Conservation (phyloP, 2,888 invertebrate genomes). For the Tenthredo amoena region DNA sequence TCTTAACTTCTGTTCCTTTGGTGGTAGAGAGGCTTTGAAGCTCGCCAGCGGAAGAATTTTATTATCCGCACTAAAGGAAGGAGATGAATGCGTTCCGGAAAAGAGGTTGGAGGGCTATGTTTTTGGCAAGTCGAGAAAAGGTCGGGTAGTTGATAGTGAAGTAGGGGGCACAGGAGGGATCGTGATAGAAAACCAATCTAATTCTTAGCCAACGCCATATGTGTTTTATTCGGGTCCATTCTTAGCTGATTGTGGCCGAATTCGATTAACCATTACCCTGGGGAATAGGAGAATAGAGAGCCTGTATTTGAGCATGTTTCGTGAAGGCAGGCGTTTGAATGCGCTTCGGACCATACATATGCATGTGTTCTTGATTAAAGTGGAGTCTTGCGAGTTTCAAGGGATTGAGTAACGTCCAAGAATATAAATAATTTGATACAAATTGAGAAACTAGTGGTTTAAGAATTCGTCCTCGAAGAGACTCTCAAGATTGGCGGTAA, state of each 20-base stretch:
- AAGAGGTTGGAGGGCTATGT: background rate
- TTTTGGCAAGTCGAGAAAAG: constrained; percentile 17
- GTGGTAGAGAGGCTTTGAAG: background rate
- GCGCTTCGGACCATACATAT: background rate
- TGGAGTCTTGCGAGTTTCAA: background rate
- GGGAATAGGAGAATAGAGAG: background rate
- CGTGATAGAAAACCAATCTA: constrained; percentile 35
- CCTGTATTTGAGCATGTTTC: background rate
- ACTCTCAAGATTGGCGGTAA: background rate
- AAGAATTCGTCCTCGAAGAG: background rate
- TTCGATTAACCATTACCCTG: constrained; percentile 10
- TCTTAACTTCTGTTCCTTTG: background rate
- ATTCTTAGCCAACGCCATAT: constrained; percentile 2
- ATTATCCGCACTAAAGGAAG: background rate
- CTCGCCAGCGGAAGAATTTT: constrained; percentile 10
- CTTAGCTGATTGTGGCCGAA: background rate
- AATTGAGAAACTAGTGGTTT: background rate
- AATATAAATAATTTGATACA: background rate
- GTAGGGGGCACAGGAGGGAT: background rate
- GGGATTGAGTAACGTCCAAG: background rate
- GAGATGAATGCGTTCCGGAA: constrained; percentile 5
- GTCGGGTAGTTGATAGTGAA: constrained; percentile 3
- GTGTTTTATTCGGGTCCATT: constrained; percentile 28
- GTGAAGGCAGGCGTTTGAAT: background rate
- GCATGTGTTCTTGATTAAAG: background rate